Evolutionary conservation across 1,140 invertebrate species (phyloP).

Genomic region (Eulimnadia texana): DNA sequence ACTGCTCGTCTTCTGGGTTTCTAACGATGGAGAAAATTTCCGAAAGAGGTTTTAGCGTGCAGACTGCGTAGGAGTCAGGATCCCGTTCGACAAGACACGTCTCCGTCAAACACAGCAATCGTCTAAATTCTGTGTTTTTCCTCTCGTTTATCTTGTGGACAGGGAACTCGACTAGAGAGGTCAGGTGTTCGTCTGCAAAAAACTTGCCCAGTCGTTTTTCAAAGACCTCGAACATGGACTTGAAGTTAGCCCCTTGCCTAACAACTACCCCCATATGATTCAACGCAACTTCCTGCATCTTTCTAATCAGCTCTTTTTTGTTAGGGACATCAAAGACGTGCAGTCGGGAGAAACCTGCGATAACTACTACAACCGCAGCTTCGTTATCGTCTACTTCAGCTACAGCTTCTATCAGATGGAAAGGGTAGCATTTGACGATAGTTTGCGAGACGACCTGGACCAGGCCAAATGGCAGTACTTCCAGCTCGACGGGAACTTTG

Average conservation of each 20-base stretch:
- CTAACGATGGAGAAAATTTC: conserved; percentile 85
- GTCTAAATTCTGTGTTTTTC: conserved; percentile 59
- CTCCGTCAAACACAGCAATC: conserved; percentile 89
- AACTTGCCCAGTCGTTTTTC: conserved; percentile 78
- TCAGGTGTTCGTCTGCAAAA: conserved; percentile 72
- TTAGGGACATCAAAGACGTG: conserved; percentile 29
- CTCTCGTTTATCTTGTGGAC: conserved; percentile 74
- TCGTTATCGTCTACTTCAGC: conserved; percentile 47
- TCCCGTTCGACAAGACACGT: conserved; percentile 91
- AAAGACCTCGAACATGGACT: conserved; percentile 71
- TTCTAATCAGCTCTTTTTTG: conserved; percentile 69
- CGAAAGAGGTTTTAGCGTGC: conserved; percentile 69
- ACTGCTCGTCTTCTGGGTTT: conserved; percentile 78
- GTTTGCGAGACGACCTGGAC: conserved; percentile 72
- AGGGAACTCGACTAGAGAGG: conserved; percentile 79
- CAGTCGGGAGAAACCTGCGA: conserved; percentile 68
- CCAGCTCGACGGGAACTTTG: conserved; percentile 66
- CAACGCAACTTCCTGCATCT: conserved; percentile 62
- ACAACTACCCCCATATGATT: conserved; percentile 67
- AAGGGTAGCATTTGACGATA: conserved; percentile 72
- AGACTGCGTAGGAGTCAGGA: conserved; percentile 82
- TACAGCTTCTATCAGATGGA: conserved; percentile 79
- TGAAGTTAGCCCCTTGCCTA: conserved; percentile 63
- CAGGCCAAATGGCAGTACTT: conserved; percentile 74
- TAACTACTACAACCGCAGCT: conserved; percentile 71